Evolutionary conservation across 2,888 invertebrate genomes (phyloP), one percentile per base, ranked within the genome.

Genomic region (Iselma pallidipennis): DNA sequence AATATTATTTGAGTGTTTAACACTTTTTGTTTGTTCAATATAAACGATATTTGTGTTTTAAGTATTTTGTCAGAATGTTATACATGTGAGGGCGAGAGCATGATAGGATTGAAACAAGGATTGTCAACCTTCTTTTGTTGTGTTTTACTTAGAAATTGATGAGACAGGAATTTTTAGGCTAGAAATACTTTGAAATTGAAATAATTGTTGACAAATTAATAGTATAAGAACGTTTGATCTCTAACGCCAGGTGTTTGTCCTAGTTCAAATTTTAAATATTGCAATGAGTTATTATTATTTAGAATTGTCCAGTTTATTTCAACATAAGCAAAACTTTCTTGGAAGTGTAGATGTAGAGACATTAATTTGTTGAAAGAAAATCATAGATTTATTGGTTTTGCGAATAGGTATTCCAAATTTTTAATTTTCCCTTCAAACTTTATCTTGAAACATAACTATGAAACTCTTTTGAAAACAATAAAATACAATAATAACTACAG

Each of bases 1-100:
- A 69, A 68, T 68, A 70, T 63, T 74, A 73, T 74, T 74, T 72
- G 72, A 73, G 73, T 71, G 71, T 75, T 45, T 75, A 74, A 76
- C 75, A 76, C 75, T 72, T 75, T 66, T 56, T 67, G 63, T 64
- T 66, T 62, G 54, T 23, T 49, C 55, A 57, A 57, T 61, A 51
- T 49, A 28, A 49, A 45, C 45, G 45, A 21, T 45, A 45, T 45
- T 45, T 45, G 45, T 45, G 45, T 45, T 45, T 45, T 45, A 1
- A 3, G 2, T 19, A 19, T 42, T 42, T 42, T 19, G 16, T 37
- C 14, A 4, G 33, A 14, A 33, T 33, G n/a, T 31, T 31, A 31
- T 31, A 31, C n/a, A 3, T 12, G 33, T 33, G 37, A 37, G 42
- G 42, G 19, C 19, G 42, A 42, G 6, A 42, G 6, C 19, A 16